Conservation (phyloP, 2,888 invertebrate species). For the Chaitophorus viminalis region DNA sequence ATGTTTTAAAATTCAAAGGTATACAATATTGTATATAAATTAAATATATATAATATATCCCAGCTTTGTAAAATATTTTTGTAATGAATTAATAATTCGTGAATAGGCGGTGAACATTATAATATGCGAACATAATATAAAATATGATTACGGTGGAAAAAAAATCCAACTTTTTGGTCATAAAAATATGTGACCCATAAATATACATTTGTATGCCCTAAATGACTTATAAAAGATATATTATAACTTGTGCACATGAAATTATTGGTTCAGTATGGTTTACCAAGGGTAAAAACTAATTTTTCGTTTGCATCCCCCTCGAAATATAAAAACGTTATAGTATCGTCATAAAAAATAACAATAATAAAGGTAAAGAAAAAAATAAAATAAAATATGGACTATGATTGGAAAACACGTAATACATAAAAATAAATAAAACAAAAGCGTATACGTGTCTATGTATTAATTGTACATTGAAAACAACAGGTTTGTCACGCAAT, state of each 20-base stretch:
- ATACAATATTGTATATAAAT: neutral
- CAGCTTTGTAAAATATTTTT: neutral
- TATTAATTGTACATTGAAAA: neutral
- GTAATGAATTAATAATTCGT: neutral
- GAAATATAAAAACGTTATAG: neutral
- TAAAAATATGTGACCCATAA: conserved; percentile 3
- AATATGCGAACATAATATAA: no score
- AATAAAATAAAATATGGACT: neutral
- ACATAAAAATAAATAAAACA: neutral
- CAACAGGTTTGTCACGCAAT: neutral
- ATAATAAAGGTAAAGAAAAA: neutral
- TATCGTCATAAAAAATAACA: conserved; percentile 19
- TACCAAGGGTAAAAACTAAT: neutral
- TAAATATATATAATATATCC: no score
- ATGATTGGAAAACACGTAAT: neutral
- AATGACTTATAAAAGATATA: neutral
- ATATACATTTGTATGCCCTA: neutral
- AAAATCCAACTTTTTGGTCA: neutral
- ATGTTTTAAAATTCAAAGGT: neutral
- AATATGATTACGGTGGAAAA: neutral
- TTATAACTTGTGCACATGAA: conserved; percentile 4
- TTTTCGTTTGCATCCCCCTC: neutral
- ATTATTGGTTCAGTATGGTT: conserved; percentile 13
- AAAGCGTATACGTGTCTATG: neutral
- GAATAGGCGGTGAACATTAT: neutral